Percentiles rank a stretch among this genome's conserved stretches.
Conservation (phyloP, 2,797 vertebrate genomes). For the Orientallactaga sibirica region DNA sequence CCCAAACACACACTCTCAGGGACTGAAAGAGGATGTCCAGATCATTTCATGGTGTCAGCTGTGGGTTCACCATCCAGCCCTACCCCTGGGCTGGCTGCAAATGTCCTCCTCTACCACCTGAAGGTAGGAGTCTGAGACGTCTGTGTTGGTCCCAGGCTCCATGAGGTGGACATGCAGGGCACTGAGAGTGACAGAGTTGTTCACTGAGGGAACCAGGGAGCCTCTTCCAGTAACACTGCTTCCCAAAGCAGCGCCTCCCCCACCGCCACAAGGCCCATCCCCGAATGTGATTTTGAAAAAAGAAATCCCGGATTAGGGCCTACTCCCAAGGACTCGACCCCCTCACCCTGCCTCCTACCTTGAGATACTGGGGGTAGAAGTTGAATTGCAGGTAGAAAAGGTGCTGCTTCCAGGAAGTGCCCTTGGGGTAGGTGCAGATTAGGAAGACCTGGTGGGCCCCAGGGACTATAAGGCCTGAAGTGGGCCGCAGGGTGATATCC, state of each 20-base stretch:
- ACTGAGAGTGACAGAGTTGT: not conserved
- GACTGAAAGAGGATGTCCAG: not conserved
- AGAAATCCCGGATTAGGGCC: not conserved
- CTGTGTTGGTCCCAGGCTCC: not conserved
- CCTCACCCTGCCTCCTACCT: constrained; percentile 88
- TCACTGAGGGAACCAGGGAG: not conserved
- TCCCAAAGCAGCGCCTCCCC: not conserved
- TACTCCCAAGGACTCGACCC: not conserved
- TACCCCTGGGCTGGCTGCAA: not conserved
- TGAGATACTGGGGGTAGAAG: constrained; percentile 87
- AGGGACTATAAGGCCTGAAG: constrained; percentile 90
- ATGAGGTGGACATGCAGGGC: not conserved
- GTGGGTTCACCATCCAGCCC: not conserved
- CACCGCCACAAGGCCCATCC: no score
- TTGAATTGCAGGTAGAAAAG: constrained; percentile 92
- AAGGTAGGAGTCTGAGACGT: not conserved
- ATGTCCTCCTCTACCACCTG: not conserved
- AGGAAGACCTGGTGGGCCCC: constrained; percentile 93
- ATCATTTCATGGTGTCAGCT: not conserved
- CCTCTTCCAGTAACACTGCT: not conserved
- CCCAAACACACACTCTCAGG: not conserved
- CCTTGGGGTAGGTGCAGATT: constrained; percentile 89
- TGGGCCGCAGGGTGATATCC: constrained; percentile 89
- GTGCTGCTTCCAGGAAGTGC: constrained; percentile 86
- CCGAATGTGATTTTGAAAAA: constrained; percentile 12